Base-by-base conservation (phyloP, 23 tunicate species). In the Halocynthia aurantium region DNA sequence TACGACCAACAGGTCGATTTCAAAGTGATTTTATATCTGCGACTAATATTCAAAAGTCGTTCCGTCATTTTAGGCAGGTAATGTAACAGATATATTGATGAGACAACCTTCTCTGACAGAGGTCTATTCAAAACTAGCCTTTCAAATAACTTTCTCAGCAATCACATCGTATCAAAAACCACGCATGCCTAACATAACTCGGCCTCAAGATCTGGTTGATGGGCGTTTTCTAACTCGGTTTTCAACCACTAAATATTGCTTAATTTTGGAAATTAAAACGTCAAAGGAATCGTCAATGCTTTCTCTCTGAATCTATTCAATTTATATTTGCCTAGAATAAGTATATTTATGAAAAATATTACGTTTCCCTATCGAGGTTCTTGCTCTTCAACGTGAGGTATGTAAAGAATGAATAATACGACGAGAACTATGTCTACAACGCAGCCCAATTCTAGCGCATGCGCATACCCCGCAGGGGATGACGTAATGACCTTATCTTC, bases 161-260 rank as follows among this genome's bases (percentile, higher is more conserved):
- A 31, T 31, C 44, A 31, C 44, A 31, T 31, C 44, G 44, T 31
- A 77, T 54, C 55, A 76, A 73, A 76, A 82, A 83, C 87, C 87
- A 78, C 84, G 75, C 87, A 88, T 88, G 95, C 95, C 95, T 62
- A 51, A 80, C 95, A 88, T 88, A 88, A 88, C 95, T 88, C 81
- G 57, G 67, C 68, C 71, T 75, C 79, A 56, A 70, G 55, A 81
- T 18, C 52, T 50, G 55, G 15, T 22, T 18, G 44, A 6, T 55
- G 61, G 57, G 69, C 62, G 68, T 20, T 78, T 79, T 70, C 50
- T 61, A 49, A 68, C 66, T 52, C 73, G 17, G 8, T 68, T 72
- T 77, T 67, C 75, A 53, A 22, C 51, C 69, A 50, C 54, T 44
- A 71, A 63, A 55, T 15, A 18, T 71, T 61, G 13, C 71, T 22